Percentiles rank a stretch among this genome's conserved stretches.
These are phyloP conservation scores for Spheniscus humboldti DNA, from an alignment of 2,797 vertebrate species.

Conservation along the genomic window DNA sequence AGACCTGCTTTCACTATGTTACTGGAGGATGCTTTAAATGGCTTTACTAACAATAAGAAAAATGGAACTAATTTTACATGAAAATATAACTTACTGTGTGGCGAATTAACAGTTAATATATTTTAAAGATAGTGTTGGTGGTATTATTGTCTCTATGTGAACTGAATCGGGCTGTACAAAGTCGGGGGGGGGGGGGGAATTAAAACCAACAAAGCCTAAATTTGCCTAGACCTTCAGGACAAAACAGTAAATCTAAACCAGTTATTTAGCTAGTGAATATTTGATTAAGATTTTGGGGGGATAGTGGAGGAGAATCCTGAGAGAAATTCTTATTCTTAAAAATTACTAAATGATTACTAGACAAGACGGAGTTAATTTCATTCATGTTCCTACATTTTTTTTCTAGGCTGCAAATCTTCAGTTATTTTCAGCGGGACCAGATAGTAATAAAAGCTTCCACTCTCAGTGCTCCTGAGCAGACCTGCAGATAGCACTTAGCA, in stretches of 20 bases:
- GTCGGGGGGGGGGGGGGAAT: too few relatives aligned
- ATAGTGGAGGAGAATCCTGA: not conserved
- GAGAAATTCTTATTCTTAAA: not conserved
- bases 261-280: not conserved
- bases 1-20: not conserved
- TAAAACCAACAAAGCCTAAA: not conserved
- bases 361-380: not conserved
- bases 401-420: not conserved
- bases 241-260: not conserved
- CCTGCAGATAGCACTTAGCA: not conserved
- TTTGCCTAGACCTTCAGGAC: not conserved
- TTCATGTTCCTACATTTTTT: not conserved
- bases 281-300: not conserved
- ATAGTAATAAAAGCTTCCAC: not conserved
- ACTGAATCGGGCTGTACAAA: not conserved
- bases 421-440: not conserved
- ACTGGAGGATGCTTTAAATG: not conserved
- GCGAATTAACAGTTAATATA: not conserved
- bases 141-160: not conserved
- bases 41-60: not conserved
- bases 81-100: not conserved
- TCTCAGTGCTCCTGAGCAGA: not conserved
- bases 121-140: not conserved
- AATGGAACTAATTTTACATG: not conserved
- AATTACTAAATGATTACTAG: not conserved